Base-by-base conservation (phyloP, 92 coral and sea anemone species). In the Phymanthus crucifer region DNA sequence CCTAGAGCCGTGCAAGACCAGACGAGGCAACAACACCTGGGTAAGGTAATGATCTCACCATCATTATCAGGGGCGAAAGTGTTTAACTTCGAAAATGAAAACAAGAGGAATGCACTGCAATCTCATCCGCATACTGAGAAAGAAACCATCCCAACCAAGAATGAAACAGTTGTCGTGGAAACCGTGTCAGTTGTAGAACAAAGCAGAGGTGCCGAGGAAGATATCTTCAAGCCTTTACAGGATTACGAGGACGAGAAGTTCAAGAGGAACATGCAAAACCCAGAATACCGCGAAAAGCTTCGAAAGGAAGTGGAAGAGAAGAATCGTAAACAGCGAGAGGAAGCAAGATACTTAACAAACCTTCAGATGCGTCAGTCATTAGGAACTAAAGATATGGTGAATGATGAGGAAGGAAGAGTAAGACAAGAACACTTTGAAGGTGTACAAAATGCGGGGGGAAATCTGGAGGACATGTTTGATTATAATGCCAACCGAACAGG, bases 291-390 rank as follows among this genome's bases (percentile, higher is more conserved):
- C 54, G 97, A 83, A 61, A 90, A 85, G 73, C 85, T 89, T 26
- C 84, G 97, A 26, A 93, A 90, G 33, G 97, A 93, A 72, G 81
- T 93, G 31, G 91, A 87, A 70, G 94, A 84, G 74, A 85, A 86
- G 74, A 93, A 93, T 75, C 84, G 93, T 21, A 93, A 90, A 64
- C 97, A 93, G 69, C 83, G 93, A 19, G 94, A 93, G 76, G 87
- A 86, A 38, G 74, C 93, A 6, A 80, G 84, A 24, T 87, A 93
- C 77, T 81, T 93, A 26, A 75, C 88, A 79, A 86, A 78, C 50
- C 84, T 85, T 46, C 94, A 90, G 67, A 89, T 90, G 94, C 86
- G 89, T 11, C 86, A 80, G 14, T 80, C 93, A 3, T 67, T 84
- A 56, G 90, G 79, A 23, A 43, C 91, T 14, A 92, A 90, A 6